These are phyloP conservation scores for Cyprichromis sp. DNA, from an alignment of 2,113 vertebrate genomes.

Conservation along the genomic window DNA sequence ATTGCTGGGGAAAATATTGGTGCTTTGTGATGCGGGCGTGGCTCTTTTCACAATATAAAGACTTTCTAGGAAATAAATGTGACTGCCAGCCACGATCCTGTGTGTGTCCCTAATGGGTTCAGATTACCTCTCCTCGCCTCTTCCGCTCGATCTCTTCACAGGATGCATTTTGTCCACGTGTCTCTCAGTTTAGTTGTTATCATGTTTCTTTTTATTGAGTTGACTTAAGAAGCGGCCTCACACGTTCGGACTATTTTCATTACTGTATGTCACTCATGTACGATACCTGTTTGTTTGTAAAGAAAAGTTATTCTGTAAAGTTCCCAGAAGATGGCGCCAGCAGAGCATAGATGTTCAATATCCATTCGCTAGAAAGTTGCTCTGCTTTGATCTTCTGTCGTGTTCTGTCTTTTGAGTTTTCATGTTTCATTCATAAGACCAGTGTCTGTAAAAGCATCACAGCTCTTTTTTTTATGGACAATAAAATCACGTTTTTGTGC, in stretches of 20 bases:
- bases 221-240: not conserved
- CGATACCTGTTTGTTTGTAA: not conserved
- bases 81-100: not conserved
- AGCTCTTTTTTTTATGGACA: not conserved
- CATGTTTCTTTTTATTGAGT: not conserved
- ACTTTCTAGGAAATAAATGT: slow-evolving; percentile 4
- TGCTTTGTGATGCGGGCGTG: not conserved
- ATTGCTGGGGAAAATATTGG: not conserved
- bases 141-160: not conserved
- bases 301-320: not conserved
- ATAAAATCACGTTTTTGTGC: not conserved
- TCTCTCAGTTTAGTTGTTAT: not conserved
- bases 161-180: not conserved
- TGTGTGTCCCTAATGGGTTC: slow-evolving; percentile 18
- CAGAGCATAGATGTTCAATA: not conserved
- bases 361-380: not conserved
- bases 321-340: slow-evolving; percentile 41
- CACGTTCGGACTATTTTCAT: not conserved
- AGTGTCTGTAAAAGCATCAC: not conserved
- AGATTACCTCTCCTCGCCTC: not conserved
- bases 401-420: not conserved
- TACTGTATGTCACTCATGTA: not conserved
- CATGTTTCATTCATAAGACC: not conserved
- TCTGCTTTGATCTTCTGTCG: not conserved
- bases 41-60: not conserved